Percentiles rank a stretch among this genome's conserved stretches.
These are phyloP conservation scores for Lasiurus cinereus DNA, from an alignment of 2,113 vertebrate species.

Conservation along the genomic window DNA sequence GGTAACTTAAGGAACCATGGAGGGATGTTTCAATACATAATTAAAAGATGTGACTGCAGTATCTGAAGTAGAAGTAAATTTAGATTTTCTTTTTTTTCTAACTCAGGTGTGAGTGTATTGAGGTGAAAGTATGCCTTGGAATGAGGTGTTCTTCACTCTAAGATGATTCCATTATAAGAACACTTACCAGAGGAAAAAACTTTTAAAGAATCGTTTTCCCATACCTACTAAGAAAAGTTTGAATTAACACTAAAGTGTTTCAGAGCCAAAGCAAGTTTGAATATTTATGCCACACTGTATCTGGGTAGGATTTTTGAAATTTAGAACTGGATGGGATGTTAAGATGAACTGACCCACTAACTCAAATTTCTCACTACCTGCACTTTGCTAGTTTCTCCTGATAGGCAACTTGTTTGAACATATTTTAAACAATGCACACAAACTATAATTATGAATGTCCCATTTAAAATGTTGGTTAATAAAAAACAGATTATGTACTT, in stretches of 20 bases:
- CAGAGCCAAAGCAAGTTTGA: no score
- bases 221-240: background rate
- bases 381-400: background rate
- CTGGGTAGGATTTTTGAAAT: background rate
- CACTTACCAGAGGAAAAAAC: fast-evolving
- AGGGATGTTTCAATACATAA: background rate
- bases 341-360: fast-evolving
- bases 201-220: background rate
- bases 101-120: background rate
- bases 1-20: background rate
- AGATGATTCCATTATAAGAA: no score
- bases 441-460: background rate
- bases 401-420: background rate
- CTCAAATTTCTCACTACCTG: background rate
- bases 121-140: background rate
- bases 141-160: fast-evolving
- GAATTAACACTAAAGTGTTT: background rate
- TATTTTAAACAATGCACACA: background rate
- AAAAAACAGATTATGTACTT: background rate
- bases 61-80: background rate
- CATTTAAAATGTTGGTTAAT: background rate
- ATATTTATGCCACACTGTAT: fast-evolving
- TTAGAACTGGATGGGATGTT: background rate
- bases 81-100: background rate
- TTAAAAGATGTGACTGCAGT: background rate